Percentiles rank a stretch among this genome's conserved stretches.
Evolutionary conservation across 2,113 vertebrate species (phyloP).

Genomic region (Columbina picui): DNA sequence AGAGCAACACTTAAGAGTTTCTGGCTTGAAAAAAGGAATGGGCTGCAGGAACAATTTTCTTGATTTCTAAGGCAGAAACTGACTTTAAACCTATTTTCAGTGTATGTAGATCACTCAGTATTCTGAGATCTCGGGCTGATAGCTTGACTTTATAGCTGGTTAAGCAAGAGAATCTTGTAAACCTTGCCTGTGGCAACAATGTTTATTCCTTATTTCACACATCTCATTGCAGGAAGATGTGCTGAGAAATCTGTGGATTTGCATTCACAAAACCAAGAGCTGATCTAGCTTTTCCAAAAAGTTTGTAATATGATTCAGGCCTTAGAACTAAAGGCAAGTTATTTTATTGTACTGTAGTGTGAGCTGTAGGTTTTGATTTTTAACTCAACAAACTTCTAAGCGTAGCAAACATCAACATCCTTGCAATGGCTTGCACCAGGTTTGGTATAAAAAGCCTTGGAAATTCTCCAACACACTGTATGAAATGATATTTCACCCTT

Average conservation of each 20-base stretch:
- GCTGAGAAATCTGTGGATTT: not conserved
- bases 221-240: not conserved
- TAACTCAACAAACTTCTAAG: not conserved
- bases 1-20: not conserved
- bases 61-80: not conserved
- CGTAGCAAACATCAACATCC: not conserved
- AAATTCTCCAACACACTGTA: not conserved
- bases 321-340: not conserved
- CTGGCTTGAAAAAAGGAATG: not conserved
- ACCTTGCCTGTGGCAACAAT: not conserved
- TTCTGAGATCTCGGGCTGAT: not conserved
- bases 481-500: not conserved
- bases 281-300: not conserved
- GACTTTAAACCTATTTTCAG: not conserved
- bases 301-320: not conserved
- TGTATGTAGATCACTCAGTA: not conserved
- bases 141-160: not conserved
- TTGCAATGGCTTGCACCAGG: not conserved
- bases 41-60: not conserved
- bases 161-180: not conserved
- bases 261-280: not conserved
- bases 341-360: not conserved
- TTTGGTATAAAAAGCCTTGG: not conserved
- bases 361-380: not conserved
- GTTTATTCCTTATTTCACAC: not conserved